Evolutionary conservation across 64 coral and sea anemone genomes (phyloP), one percentile per base, ranked within the genome.

Genomic region (Pocillopora damicornis): DNA sequence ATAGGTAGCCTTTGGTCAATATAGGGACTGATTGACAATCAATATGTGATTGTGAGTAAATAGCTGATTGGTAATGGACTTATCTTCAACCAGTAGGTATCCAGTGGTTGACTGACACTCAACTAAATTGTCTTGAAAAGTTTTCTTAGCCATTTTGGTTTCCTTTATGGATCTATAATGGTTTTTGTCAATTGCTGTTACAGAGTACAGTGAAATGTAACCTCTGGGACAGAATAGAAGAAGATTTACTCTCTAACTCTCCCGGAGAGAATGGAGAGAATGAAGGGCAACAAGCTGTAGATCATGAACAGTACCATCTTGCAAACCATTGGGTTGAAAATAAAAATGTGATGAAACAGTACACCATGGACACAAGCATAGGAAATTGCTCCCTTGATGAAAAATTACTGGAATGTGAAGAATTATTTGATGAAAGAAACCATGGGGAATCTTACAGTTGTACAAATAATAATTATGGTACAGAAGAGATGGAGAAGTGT

Each of bases 191-290:
- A 71, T 71, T 42, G 71, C 68, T 12, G 10, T 85, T 72, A 42
- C 64, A 85, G 81, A 45, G 71, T 71, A 18, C 81, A n/a, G 81
- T 73, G 5, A 85, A 73, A 73, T 37, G 45, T 58, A 72, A 73
- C 42, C 81, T 85, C 1, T 85, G 65, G 81, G 37, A 57, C 0
- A 85, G 22, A 15, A n/a, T 85, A 65, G 81, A 85, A 26, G 81
- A 58, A 72, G 30, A 65, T 73, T 57, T 38, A n/a, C 37, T 14
- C 20, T 58, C 22, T 57, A 73, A 20, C 42, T 22, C 56, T 1
- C 72, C 42, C 14, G 3, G 14, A 22, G 36, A 71, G 16, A 16
- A 73, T 15, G 3, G 14, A 22, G 36, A 71, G 16, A 16, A 73
- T 15, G 11, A 13, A 5, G 13, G 5, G 4, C 36, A 73, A 37